Conservation (phyloP, 35 echinoderm and acorn worm genomes). For the Amphiura filiformis region DNA sequence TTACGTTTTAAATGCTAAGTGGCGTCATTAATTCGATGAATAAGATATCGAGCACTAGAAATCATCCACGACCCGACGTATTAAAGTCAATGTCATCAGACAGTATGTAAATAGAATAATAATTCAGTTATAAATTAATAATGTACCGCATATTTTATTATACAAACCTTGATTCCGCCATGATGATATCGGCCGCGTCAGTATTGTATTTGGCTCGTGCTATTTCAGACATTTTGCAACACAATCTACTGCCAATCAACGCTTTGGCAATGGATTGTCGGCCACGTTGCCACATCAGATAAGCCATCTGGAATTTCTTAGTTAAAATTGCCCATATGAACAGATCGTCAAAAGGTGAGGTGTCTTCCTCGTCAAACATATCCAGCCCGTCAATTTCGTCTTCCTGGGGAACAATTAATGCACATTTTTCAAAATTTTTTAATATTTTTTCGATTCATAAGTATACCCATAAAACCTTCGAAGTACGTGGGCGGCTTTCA, state of each 20-base stretch:
- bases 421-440: too few species aligned
- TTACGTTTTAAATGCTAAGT: too few species aligned
- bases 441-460: too few species aligned
- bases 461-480: too few species aligned
- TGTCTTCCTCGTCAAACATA: neutral
- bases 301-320: conserved; percentile 71
- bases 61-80: too few species aligned
- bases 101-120: too few species aligned
- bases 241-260: conserved; percentile 60
- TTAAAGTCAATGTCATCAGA: too few species aligned
- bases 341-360: conserved; percentile 65
- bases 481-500: too few species aligned
- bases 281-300: conserved; percentile 84
- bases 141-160: too few species aligned
- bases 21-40: too few species aligned
- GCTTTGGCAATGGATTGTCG: conserved; percentile 62
- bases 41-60: too few species aligned
- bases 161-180: conserved; percentile 66
- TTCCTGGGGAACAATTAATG: neutral
- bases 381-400: conserved; percentile 7
- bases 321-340: conserved; percentile 84
- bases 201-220: conserved; percentile 62
- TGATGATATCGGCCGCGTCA: conserved; percentile 56
- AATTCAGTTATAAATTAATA: too few species aligned
- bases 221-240: conserved; percentile 37